These are phyloP conservation scores for Buphagus erythrorhynchus DNA, from an alignment of 2,797 vertebrate genomes.

Conservation along the genomic window DNA sequence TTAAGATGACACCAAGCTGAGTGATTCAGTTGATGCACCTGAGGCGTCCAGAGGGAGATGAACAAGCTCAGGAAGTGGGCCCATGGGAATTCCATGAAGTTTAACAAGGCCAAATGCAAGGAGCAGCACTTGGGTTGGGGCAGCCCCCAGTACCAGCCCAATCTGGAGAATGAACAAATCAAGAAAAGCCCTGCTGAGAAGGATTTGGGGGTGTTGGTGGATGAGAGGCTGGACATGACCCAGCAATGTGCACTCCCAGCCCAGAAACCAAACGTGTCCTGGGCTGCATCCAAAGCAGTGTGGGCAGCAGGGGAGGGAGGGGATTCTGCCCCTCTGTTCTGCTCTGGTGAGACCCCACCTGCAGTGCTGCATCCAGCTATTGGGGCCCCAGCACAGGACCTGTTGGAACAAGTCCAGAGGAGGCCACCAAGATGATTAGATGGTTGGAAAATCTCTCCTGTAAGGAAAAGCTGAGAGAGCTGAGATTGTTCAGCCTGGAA, in stretches of 20 bases:
- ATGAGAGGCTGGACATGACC: background rate
- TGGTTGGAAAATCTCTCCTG: background rate
- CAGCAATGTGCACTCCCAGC: accelerated
- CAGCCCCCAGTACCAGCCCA: accelerated
- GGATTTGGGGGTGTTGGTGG: background rate
- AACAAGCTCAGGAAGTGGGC: background rate
- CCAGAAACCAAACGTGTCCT: accelerated
- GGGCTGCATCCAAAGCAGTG: background rate
- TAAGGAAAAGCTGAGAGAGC: background rate
- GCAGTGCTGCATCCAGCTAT: accelerated
- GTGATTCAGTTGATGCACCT: background rate
- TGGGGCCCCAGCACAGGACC: background rate
- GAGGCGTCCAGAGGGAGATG: background rate
- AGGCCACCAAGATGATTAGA: background rate
- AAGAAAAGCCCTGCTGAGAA: background rate
- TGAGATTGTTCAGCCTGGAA: background rate
- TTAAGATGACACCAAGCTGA: background rate
- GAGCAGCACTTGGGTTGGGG: background rate
- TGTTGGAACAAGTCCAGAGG: background rate
- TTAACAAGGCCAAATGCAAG: background rate
- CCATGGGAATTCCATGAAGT: background rate
- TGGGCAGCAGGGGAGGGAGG: accelerated
- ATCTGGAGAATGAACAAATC: background rate
- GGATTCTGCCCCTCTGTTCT: background rate
- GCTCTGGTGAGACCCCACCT: background rate